A percentile compares a stretch with the other conserved stretches of the same genome.
These are phyloP conservation scores for Sarcophaga rosellei DNA, from an alignment of 2,888 invertebrate species.

Conservation along the genomic window DNA sequence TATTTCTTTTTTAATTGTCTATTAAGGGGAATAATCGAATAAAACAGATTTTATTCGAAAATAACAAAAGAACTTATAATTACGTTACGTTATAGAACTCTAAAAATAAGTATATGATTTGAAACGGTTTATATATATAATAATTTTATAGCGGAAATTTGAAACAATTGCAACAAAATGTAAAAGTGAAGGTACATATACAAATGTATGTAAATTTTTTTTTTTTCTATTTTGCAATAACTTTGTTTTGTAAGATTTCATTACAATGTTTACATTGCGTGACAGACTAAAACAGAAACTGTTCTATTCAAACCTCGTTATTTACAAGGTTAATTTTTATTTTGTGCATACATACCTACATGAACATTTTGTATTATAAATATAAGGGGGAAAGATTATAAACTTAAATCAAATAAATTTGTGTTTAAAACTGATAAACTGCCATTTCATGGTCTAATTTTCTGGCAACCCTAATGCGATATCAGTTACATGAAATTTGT, in stretches of 20 bases:
- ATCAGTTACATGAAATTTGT: too few species aligned
- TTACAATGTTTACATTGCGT: conserved; percentile 39
- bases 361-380: neutral
- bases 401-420: neutral
- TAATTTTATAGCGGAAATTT: too few species aligned
- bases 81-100: too few species aligned
- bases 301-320: conserved; percentile 33
- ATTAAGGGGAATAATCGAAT: too few species aligned
- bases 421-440: neutral
- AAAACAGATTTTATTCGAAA: too few species aligned
- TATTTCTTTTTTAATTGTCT: too few species aligned
- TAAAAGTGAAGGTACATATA: neutral
- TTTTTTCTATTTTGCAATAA: neutral
- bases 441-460: too few species aligned
- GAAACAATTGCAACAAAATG: too few species aligned
- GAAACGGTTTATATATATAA: too few species aligned
- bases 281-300: conserved; percentile 6
- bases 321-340: conserved; percentile 36
- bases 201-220: neutral
- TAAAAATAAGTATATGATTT: too few species aligned
- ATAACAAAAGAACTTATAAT: too few species aligned
- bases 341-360: conserved; percentile 1
- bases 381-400: neutral
- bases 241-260: conserved; percentile 1
- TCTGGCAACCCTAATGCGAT: too few species aligned